Evolutionary conservation across 1,140 invertebrate species (phyloP).

Genomic region (Heterodera carotae): DNA sequence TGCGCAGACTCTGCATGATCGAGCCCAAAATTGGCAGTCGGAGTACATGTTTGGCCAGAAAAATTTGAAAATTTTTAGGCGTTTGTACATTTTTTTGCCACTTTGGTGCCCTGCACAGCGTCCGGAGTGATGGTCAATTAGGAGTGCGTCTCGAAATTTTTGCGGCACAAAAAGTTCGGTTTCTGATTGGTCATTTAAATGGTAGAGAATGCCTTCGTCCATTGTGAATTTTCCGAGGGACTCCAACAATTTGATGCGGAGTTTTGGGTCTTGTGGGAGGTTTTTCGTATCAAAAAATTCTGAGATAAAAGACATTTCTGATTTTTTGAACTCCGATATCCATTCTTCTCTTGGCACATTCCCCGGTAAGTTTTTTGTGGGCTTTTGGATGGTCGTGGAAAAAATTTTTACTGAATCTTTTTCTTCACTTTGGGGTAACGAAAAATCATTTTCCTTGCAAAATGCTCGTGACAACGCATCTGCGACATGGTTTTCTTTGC

Average conservation of each 20-base stretch:
- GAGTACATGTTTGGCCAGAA: slow-evolving; percentile 18
- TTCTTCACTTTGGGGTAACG: neutral
- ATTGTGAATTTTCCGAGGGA: neutral
- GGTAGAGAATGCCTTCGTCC: neutral
- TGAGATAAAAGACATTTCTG: neutral
- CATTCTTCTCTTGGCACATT: neutral
- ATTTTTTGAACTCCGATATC: neutral
- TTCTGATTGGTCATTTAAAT: neutral
- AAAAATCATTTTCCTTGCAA: neutral
- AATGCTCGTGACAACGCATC: neutral
- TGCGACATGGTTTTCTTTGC: slow-evolving; percentile 12
- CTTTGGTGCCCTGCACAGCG: neutral
- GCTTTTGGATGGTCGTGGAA: neutral
- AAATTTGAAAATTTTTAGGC: neutral
- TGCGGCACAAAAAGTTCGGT: neutral
- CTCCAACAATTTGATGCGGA: neutral
- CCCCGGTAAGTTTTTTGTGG: neutral
- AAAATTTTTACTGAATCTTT: neutral
- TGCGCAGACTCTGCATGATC: neutral
- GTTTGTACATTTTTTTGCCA: slow-evolving; percentile 8
- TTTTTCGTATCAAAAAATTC: neutral
- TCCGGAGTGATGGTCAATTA: neutral
- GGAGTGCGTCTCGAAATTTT: neutral
- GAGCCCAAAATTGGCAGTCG: neutral
- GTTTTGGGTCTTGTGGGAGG: neutral